phyloP scores from a whole-genome alignment of 2,797 vertebrate species.

The Phalloptychus januarius region DNA sequence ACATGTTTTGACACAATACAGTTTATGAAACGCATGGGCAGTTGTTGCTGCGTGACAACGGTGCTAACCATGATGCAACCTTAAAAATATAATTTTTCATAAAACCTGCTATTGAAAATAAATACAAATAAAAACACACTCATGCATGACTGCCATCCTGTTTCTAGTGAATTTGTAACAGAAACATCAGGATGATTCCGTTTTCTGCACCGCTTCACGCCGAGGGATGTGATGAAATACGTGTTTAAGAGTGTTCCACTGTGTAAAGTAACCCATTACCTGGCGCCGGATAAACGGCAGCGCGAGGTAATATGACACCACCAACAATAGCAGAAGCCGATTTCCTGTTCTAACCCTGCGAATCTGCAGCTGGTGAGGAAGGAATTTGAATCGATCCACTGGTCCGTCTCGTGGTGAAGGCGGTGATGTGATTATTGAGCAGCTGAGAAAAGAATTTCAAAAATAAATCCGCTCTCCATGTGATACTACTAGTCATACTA shows the following conservation, averaged over 20 bases:
- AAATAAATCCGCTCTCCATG: constrained; percentile 21
- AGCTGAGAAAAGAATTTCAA: constrained; percentile 1
- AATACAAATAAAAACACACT: too few relatives aligned
- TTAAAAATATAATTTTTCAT: not conserved
- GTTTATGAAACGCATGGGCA: not conserved
- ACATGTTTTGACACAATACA: not conserved
- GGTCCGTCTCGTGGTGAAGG: not conserved
- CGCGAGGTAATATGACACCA: too few relatives aligned
- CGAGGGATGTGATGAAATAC: not conserved
- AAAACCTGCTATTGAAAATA: not conserved
- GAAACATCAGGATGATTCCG: not conserved
- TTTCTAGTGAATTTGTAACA: not conserved
- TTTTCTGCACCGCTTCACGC: not conserved
- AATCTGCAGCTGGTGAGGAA: not conserved
- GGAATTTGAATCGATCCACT: not conserved
- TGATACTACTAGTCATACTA: constrained; percentile 18
- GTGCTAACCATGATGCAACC: not conserved
- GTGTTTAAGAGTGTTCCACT: not conserved
- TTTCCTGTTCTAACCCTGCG: not conserved
- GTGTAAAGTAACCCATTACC: not conserved
- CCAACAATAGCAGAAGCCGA: not conserved
- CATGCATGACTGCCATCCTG: not conserved
- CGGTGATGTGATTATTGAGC: constrained; percentile 16
- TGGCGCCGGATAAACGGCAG: too few relatives aligned
- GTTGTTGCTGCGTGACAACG: not conserved